phyloP scores from a whole-genome alignment of 2,888 invertebrate genomes.

The Sinohyriopsis cumingii region DNA sequence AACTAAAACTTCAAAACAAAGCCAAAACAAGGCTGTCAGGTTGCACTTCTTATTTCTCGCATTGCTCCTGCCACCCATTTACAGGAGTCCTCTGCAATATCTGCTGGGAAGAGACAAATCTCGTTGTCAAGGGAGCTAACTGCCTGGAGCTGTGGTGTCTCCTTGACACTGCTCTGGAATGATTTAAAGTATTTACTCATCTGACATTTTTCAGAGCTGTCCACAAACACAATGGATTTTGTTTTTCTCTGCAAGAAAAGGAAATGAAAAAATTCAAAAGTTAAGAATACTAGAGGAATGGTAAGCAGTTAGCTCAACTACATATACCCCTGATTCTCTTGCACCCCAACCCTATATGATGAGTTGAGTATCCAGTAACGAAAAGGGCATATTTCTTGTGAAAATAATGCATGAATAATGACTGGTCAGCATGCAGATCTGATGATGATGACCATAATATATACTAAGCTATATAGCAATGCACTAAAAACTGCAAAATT shows the following conservation, averaged over 20 bases:
- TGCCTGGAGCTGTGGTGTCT: constrained; percentile 47
- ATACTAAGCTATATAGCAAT: no score
- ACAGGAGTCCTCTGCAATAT: constrained; percentile 45
- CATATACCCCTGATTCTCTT: no score
- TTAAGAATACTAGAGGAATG: background rate
- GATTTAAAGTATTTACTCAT: constrained; percentile 49
- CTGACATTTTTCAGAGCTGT: constrained; percentile 42
- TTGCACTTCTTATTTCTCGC: no score
- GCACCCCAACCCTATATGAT: no score
- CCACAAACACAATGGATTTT: constrained; percentile 47
- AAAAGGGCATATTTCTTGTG: background rate
- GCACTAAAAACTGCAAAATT: no score
- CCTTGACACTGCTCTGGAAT: constrained; percentile 26
- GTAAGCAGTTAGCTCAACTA: no score
- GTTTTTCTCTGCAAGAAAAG: constrained; percentile 32
- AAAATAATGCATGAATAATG: background rate
- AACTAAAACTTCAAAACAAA: no score
- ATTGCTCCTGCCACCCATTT: constrained; percentile 48
- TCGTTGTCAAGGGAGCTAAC: constrained; percentile 63
- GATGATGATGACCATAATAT: no score
- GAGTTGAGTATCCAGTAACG: no score
- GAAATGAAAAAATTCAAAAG: constrained; percentile 6
- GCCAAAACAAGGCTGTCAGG: no score
- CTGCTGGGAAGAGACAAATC: constrained; percentile 63
- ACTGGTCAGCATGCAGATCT: background rate